Percentiles rank a stretch among this genome's conserved stretches.
These are phyloP conservation scores for Smithornis capensis DNA, from an alignment of 2,113 vertebrate genomes.

Conservation along the genomic window DNA sequence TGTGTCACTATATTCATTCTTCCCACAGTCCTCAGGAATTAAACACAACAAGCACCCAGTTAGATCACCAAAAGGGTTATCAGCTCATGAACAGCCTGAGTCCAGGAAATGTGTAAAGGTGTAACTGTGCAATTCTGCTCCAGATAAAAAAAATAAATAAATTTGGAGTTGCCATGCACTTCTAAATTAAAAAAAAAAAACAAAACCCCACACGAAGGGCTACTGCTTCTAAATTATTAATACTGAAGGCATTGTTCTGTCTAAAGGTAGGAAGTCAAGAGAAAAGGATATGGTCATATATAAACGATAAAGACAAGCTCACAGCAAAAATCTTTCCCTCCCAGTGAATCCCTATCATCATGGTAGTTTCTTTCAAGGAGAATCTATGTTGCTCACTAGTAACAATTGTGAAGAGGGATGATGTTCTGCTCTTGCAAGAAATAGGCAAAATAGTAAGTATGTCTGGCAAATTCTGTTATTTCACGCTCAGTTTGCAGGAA, in stretches of 20 bases:
- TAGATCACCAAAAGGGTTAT: not conserved
- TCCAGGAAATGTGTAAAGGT: not conserved
- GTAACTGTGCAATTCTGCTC: not conserved
- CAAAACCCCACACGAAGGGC: not conserved
- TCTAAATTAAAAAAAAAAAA: not conserved
- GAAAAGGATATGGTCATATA: not conserved
- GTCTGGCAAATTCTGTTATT: not conserved
- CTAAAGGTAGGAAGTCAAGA: not conserved
- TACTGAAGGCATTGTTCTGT: rapidly evolving
- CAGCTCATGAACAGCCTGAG: not conserved
- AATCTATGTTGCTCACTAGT: not conserved
- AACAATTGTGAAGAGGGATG: not conserved
- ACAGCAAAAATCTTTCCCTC: not conserved
- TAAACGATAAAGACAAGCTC: not conserved
- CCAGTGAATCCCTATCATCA: not conserved
- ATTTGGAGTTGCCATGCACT: not conserved
- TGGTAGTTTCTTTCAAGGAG: not conserved
- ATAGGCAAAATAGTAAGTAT: not conserved
- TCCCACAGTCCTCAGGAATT: not conserved
- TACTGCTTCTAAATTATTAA: not conserved
- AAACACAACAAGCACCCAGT: not conserved
- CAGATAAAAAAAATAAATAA: not conserved
- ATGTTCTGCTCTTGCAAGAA: not conserved
- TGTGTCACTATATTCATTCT: not conserved
- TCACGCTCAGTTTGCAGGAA: not conserved